Evolutionary conservation across 2,113 vertebrate genomes (phyloP), one percentile per base, ranked within the genome.

Genomic region (Oncorhynchus keta): DNA sequence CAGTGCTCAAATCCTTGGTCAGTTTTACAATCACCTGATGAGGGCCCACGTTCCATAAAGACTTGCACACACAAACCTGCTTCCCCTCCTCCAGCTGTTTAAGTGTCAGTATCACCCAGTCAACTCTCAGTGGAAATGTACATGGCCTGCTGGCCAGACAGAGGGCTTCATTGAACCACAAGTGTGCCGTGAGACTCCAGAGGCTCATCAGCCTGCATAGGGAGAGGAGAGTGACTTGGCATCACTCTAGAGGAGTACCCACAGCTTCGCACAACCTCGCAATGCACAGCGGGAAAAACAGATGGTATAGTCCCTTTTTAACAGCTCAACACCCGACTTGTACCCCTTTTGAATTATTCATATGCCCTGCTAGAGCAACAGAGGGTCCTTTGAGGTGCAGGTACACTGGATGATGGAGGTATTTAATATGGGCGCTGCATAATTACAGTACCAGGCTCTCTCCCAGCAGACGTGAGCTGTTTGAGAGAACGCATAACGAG

Each of bases 351-450:
- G 90, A 93, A 93, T 94, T 87, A 93, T 94, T 93, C 92, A 93
- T 93, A 82, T 72, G 72, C 81, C 77, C 83, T 51, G 49, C 83
- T 86, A 82, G 68, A 86, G 80, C 66, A 76, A 88, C 88, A 91
- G 89, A 85, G 84, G 85, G 85, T 68, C 86, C 92, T 93, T 89
- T 91, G 88, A 93, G 88, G 87, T 88, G 83, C 89, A 92, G 91
- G 90, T 92, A 92, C 73, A 67, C 79, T 24, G 70, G 78, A 82
- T 81, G 86, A 45, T 45, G 39, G 39, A 45, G 39, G 89, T 75
- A 81, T 90, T 87, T 86, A 85, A 45, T 76, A 79, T 22, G 74
- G 80, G 80, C 74, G 72, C 86, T 80, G 84, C 86, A 86, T 91
- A 92, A 91, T 90, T 87, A 88, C 78, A 39, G 73, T 87, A 88